Conservation (phyloP, 2,888 invertebrate genomes). For the Watsonalla binaria region DNA sequence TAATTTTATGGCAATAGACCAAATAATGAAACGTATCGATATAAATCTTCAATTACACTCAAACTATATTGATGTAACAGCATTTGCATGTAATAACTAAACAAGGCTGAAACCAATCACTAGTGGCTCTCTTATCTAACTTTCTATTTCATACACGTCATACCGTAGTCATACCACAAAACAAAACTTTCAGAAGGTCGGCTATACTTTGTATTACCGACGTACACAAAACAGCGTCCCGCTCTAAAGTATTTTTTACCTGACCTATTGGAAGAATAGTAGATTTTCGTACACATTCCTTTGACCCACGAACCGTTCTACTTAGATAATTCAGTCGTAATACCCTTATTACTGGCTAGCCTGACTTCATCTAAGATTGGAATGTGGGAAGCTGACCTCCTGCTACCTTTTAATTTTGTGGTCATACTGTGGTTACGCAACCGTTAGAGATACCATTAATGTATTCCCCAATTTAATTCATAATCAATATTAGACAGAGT, state of each 20-base stretch:
- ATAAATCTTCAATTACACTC: slow-evolving; percentile 4
- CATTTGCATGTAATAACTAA: slow-evolving; percentile 40
- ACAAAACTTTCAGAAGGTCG: slow-evolving; percentile 27
- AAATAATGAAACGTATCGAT: slow-evolving; percentile 2
- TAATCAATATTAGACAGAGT: slow-evolving; percentile 35
- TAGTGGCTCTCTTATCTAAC: slow-evolving; percentile 34
- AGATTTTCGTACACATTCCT: no score
- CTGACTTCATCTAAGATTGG: no score
- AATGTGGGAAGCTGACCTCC: no score
- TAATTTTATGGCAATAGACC: slow-evolving; percentile 3
- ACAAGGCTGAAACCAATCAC: slow-evolving; percentile 45
- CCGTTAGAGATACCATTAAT: slow-evolving; percentile 18
- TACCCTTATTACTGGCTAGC: no score
- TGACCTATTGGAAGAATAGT: no score
- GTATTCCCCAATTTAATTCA: slow-evolving; percentile 39
- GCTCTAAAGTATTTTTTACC: no score
- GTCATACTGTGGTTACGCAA: slow-evolving; percentile 4
- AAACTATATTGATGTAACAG: slow-evolving; percentile 25
- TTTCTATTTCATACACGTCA: slow-evolving; percentile 44
- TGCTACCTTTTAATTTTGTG: no score
- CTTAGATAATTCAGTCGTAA: no score
- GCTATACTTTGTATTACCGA: slow-evolving; percentile 8
- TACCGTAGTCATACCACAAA: slow-evolving; percentile 16
- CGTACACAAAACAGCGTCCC: background rate
- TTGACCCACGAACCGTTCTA: no score